A percentile compares a stretch with the other conserved stretches of the same genome.
phyloP scores from a whole-genome alignment of 1,140 invertebrate species.

The Drosophila dunni region DNA sequence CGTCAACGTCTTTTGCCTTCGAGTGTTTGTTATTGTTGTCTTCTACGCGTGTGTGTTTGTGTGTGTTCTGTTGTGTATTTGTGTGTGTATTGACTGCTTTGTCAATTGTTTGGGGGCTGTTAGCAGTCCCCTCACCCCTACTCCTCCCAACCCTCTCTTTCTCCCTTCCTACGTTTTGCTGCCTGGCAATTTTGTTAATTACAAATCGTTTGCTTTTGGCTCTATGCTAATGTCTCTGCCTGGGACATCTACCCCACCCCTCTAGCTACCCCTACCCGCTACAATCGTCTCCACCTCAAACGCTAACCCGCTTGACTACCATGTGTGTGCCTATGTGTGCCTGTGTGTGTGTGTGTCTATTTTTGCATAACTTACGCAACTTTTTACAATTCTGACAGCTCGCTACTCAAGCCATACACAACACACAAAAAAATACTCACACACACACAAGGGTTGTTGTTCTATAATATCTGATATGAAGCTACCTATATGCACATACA shows the following conservation, averaged over 20 bases:
- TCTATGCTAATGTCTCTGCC: slow-evolving; percentile 66
- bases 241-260: slow-evolving; percentile 36
- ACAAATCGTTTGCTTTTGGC: slow-evolving; percentile 81
- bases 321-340: slow-evolving; percentile 17
- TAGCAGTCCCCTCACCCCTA: background rate
- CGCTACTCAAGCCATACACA: slow-evolving; percentile 3
- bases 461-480: slow-evolving; percentile 41
- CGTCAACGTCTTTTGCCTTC: slow-evolving; percentile 69
- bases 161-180: slow-evolving; percentile 41
- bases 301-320: slow-evolving; percentile 13
- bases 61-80: slow-evolving; percentile 13
- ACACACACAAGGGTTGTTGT: slow-evolving; percentile 47
- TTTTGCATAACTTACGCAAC: slow-evolving; percentile 63
- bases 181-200: slow-evolving; percentile 85
- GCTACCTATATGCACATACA: background rate
- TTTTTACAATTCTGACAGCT: slow-evolving; percentile 58
- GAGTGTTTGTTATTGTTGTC: slow-evolving; percentile 77
- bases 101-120: slow-evolving; percentile 66
- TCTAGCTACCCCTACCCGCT: background rate
- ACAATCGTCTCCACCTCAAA: no score
- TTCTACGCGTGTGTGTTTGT: slow-evolving; percentile 17
- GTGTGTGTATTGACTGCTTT: slow-evolving; percentile 71
- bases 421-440: background rate
- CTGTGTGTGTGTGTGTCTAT: slow-evolving; percentile 41
- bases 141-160: no score